These are phyloP conservation scores for Pomatorhinus ruficollis DNA, from an alignment of 2,113 vertebrate species.

Conservation along the genomic window DNA sequence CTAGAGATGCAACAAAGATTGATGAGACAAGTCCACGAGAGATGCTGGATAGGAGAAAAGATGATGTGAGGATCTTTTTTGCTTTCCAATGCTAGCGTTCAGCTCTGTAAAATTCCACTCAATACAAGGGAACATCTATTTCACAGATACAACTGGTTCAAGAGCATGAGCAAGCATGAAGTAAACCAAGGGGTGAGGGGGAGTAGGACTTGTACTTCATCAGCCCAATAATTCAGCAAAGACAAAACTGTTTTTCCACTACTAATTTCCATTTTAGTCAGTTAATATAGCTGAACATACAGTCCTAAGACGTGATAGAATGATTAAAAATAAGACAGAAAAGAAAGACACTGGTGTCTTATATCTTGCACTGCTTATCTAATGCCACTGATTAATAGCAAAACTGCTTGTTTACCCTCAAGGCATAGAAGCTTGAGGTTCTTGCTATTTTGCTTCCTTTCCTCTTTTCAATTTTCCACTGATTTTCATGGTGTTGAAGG, in stretches of 20 bases:
- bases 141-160: not conserved
- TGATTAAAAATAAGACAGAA: not conserved
- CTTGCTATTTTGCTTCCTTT: not conserved
- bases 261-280: not conserved
- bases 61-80: not conserved
- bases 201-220: not conserved
- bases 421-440: not conserved
- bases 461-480: not conserved
- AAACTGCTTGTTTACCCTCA: not conserved
- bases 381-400: not conserved
- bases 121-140: not conserved
- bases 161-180: fast-evolving
- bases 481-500: not conserved
- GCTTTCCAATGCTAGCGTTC: not conserved
- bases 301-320: not conserved
- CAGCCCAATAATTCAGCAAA: not conserved
- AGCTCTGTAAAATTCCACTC: not conserved
- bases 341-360: not conserved
- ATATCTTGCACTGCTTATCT: not conserved
- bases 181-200: not conserved
- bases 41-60: not conserved
- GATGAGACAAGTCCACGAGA: not conserved
- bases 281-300: not conserved
- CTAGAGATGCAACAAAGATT: not conserved
- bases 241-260: not conserved